Evolutionary conservation across 2,888 invertebrate species (phyloP), one percentile per base, ranked within the genome.

Genomic region (Chaetoderma sp.): DNA sequence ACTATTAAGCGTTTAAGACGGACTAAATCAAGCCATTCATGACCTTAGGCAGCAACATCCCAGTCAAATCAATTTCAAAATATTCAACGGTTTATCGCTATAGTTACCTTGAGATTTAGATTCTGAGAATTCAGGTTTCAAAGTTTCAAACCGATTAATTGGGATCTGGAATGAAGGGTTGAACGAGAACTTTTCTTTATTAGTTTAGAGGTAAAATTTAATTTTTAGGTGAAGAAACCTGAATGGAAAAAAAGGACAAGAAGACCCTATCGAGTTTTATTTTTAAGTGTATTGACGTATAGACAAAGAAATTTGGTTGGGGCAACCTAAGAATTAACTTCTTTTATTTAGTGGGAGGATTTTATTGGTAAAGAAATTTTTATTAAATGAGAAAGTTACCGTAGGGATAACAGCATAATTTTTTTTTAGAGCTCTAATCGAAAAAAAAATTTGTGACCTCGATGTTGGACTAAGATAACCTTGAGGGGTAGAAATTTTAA

Each of bases 391-490:
- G 87, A 87, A 90, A 92, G 90, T 91, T 92, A 92, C 92, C 90
- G 91, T 91, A 91, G 91, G 92, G 92, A 92, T 93, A 93, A 93
- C 92, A 93, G 92, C 91, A 90, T 92, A 90, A 92, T 92, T 89
- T 90, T 90, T 90, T 90, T 91, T 88, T 87, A 90, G 89, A 92
- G 92, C 89, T 89, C 91, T 84, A 87, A 92, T 93, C 90, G 88
- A 89, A 90, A 91, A 89, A 89, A 90, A 86, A 90, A 91, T 89
- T 93, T 92, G 91, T 91, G 91, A 93, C 92, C 92, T 93, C 93
- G 92, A 93, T 93, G 93, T 93, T 93, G 93, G 91, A 93, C 92
- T 92, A 92, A 91, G 89, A 84, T 89, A 88, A 89, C 89, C 88
- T 88, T 89, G 89, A 88, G 89, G 89, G 89, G 91, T 83, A 92